Base-by-base conservation (phyloP, 1,140 invertebrate species). In the Nomia melanderi region DNA sequence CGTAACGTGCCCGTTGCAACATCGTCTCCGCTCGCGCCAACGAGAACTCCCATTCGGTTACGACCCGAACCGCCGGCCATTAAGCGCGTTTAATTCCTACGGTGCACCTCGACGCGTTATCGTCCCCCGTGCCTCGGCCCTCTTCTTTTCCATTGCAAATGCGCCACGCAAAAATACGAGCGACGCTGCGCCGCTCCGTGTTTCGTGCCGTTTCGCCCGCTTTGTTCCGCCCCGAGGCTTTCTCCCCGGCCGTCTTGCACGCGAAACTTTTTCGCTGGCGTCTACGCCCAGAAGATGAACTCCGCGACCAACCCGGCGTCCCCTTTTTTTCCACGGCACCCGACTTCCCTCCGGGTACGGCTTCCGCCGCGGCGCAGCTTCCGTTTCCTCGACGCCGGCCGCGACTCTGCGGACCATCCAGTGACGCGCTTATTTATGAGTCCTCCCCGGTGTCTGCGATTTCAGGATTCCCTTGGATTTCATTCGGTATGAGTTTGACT, bases 351-450 rank as follows among this genome's bases (percentile, higher is more conserved):
- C n/a, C 29, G 67, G 20, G n/a, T n/a, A n/a, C n/a, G n/a, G 72
- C 47, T 81, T 75, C 79, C 63, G 77, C 23, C 36, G 70, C 39
- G 54, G 39, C 47, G 39, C 33, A 33, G 41, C 50, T 81, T 81
- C 79, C 79, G 79, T 57, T 80, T 75, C 53, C 64, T 36, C 60
- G 77, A 74, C 62, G 23, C 36, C 56, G 47, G 59, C 53, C 56
- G 20, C 31, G 29, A 39, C n/a, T 53, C 23, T 29, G 29, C 41
- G 59, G 59, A n/a, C n/a, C n/a, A n/a, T n/a, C n/a, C n/a, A n/a
- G n/a, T n/a, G n/a, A n/a, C 62, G 53, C 17, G 64, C 60, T 72
- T 64, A 62, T 75, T 31, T 73, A 67, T 25, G 47, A 60, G 44
- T 39, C 23, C 14, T n/a, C 14, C 7, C 17, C 0, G 8, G 20